phyloP scores from a whole-genome alignment of 2,113 vertebrate species.

The Nibea albiflora region DNA sequence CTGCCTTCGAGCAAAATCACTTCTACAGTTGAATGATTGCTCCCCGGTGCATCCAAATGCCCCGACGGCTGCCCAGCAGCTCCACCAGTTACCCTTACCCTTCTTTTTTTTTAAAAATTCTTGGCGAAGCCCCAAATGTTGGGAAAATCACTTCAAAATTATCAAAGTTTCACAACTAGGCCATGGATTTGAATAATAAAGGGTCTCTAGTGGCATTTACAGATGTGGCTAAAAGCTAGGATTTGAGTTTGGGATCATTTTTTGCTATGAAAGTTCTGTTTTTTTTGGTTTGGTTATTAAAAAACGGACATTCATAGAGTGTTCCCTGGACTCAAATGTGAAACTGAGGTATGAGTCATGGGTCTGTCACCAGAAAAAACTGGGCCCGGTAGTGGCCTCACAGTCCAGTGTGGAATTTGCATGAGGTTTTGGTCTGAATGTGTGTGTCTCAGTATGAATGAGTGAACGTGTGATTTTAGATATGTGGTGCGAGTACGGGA shows the following conservation, averaged over 20 bases:
- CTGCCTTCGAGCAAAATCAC: conserved; percentile 46
- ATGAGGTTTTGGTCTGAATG: conserved; percentile 26
- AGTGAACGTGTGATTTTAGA: not conserved
- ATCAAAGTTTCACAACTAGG: conserved; percentile 3
- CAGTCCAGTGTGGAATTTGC: conserved; percentile 24
- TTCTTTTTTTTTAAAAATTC: not conserved
- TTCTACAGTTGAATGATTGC: conserved; percentile 48
- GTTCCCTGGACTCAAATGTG: not conserved
- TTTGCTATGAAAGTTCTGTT: not conserved
- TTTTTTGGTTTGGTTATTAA: not conserved
- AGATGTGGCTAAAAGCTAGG: conserved; percentile 1
- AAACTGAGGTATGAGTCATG: conserved; percentile 18
- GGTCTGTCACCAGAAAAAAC: conserved; percentile 27
- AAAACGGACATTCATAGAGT: not conserved
- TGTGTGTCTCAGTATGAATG: not conserved
- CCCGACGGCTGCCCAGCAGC: conserved; percentile 33
- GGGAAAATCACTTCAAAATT: conserved; percentile 8
- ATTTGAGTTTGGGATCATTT: not conserved
- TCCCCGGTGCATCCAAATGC: conserved; percentile 25
- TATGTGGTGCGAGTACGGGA: not conserved
- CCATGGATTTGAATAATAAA: not conserved
- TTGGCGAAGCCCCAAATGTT: conserved; percentile 3
- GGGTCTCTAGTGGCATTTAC: conserved; percentile 11
- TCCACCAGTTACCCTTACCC: not conserved
- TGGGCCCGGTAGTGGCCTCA: conserved; percentile 28